A percentile compares a stretch with the other conserved stretches of the same genome.
These are phyloP conservation scores for Hestina assimilis DNA, from an alignment of 1,140 invertebrate species.

Conservation along the genomic window DNA sequence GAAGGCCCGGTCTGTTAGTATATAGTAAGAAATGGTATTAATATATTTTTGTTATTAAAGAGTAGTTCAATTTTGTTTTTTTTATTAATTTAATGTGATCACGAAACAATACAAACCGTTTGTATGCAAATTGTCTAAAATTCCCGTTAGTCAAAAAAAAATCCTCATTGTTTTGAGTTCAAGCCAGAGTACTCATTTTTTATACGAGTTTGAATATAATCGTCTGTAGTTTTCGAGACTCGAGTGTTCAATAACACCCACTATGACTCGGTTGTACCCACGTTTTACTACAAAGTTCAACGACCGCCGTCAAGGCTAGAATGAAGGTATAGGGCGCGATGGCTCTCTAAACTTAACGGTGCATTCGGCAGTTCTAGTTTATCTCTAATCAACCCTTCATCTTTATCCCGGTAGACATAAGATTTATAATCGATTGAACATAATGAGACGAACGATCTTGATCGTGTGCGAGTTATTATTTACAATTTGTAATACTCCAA, in stretches of 20 bases:
- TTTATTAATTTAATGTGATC: too few relatives aligned
- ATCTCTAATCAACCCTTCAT: slow-evolving; percentile 14
- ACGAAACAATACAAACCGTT: too few relatives aligned
- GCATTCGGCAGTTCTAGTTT: slow-evolving; percentile 9
- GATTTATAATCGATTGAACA: slow-evolving; percentile 8
- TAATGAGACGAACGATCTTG: background rate
- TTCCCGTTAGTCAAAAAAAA: background rate
- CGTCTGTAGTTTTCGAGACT: background rate
- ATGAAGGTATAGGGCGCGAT: slow-evolving; percentile 42
- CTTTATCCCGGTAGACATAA: slow-evolving; percentile 9
- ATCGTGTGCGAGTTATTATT: slow-evolving; percentile 3
- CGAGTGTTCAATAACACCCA: slow-evolving; percentile 23
- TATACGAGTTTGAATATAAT: slow-evolving; percentile 6
- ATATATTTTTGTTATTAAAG: too few relatives aligned
- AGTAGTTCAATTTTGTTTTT: too few relatives aligned
- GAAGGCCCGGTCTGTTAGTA: too few relatives aligned
- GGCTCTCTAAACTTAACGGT: slow-evolving; percentile 39
- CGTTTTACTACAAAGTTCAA: slow-evolving; percentile 41
- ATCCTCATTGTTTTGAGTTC: background rate
- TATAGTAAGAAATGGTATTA: too few relatives aligned
- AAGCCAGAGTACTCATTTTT: background rate
- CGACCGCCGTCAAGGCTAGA: slow-evolving; percentile 48
- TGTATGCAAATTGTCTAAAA: background rate
- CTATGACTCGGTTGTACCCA: slow-evolving; percentile 19
- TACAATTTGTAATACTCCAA: too few relatives aligned